Evolutionary conservation across 2,888 invertebrate genomes (phyloP).

Genomic region (Erynnis tages): DNA sequence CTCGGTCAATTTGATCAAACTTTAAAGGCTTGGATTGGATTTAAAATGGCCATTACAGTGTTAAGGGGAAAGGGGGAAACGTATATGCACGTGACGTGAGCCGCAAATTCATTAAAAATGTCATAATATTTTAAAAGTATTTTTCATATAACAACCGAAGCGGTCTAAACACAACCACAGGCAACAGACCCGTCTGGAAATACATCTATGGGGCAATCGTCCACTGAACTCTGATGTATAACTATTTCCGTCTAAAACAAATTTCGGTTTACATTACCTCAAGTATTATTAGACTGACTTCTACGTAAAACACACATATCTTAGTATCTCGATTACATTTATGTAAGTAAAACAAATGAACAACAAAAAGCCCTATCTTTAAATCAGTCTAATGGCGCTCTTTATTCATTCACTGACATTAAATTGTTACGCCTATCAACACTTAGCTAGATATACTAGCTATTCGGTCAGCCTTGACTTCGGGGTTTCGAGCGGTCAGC

Average conservation of each 20-base stretch:
- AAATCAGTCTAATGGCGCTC: conserved; percentile 6
- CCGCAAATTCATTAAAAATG: too few species aligned
- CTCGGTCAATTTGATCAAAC: too few species aligned
- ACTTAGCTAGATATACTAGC: not conserved
- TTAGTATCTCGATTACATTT: conserved; percentile 31
- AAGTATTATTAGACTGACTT: conserved; percentile 31
- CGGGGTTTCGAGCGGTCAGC: not conserved
- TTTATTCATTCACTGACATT: conserved; percentile 11
- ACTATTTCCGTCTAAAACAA: conserved; percentile 26
- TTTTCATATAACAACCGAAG: too few species aligned
- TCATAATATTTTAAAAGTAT: too few species aligned
- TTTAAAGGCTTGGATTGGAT: too few species aligned
- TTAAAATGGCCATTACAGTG: too few species aligned
- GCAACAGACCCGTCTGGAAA: conserved; percentile 18
- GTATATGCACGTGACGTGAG: too few species aligned
- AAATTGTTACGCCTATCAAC: conserved; percentile 16
- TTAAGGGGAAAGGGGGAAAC: too few species aligned
- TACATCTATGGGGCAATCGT: conserved; percentile 32
- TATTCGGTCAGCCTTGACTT: conserved; percentile 13
- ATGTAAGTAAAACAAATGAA: too few species aligned
- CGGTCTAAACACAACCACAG: not conserved
- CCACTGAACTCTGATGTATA: conserved; percentile 31
- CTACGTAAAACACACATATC: conserved; percentile 32
- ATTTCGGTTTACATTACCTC: conserved; percentile 32
- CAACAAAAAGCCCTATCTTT: conserved; percentile 1